Evolutionary conservation across 2,113 vertebrate species (phyloP).

Genomic region (Poeciliopsis retropinna): DNA sequence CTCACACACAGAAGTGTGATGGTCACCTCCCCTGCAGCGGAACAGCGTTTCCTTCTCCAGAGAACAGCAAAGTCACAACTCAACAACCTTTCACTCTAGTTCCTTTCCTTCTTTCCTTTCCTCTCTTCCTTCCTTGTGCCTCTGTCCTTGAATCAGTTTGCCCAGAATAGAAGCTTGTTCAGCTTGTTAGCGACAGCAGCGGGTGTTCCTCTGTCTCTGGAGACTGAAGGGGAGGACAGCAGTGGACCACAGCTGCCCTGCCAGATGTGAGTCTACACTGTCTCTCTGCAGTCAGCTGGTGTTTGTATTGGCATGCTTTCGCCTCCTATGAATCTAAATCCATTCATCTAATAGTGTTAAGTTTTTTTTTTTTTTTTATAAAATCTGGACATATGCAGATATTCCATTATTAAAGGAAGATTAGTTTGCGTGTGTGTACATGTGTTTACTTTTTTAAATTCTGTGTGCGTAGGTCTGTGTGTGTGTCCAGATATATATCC

Average conservation of each 20-base stretch:
- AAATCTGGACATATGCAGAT: background rate
- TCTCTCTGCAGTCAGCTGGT: background rate
- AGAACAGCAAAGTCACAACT: constrained; percentile 59
- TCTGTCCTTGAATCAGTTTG: constrained; percentile 1
- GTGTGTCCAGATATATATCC: constrained; percentile 20
- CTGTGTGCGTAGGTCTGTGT: background rate
- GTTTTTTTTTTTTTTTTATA: background rate
- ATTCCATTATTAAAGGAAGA: background rate
- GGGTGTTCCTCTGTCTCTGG: constrained; percentile 17
- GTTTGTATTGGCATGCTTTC: background rate
- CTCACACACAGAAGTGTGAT: constrained; percentile 37
- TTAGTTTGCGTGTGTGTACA: background rate
- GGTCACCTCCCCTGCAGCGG: constrained; percentile 68
- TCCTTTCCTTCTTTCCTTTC: background rate
- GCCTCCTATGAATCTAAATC: background rate
- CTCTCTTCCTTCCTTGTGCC: background rate
- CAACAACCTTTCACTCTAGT: constrained; percentile 40
- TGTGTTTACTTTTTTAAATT: background rate
- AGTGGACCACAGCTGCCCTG: constrained; percentile 33
- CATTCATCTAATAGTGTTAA: background rate
- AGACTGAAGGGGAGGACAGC: background rate
- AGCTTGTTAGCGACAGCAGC: constrained; percentile 17
- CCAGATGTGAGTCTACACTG: constrained; percentile 44
- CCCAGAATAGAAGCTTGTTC: constrained; percentile 10
- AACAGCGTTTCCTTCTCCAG: constrained; percentile 47